Evolutionary conservation across 2,888 invertebrate genomes (phyloP), one percentile per base, ranked within the genome.

Genomic region (Acanthococcus lagerstroemiae): DNA sequence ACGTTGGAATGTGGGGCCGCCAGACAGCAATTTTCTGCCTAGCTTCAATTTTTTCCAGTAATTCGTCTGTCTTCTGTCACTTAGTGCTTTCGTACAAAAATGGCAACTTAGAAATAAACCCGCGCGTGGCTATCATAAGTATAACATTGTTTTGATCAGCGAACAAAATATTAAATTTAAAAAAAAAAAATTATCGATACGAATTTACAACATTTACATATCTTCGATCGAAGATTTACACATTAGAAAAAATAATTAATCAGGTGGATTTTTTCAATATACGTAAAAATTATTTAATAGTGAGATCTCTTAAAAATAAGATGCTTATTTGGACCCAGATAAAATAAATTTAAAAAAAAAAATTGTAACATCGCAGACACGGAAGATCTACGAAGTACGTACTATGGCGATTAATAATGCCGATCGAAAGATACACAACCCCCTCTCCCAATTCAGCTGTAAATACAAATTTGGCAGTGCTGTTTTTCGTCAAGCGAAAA

Each of bases 391-490:
- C n/a, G n/a, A n/a, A n/a, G n/a, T n/a, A n/a, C n/a, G n/a, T n/a
- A n/a, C n/a, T n/a, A n/a, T n/a, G n/a, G n/a, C n/a, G n/a, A n/a
- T n/a, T n/a, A n/a, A n/a, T n/a, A n/a, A n/a, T n/a, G n/a, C n/a
- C n/a, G n/a, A n/a, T n/a, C n/a, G n/a, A n/a, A n/a, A n/a, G n/a
- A n/a, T n/a, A n/a, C n/a, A n/a, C n/a, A n/a, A n/a, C n/a, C n/a
- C n/a, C n/a, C n/a, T n/a, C n/a, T n/a, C n/a, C n/a, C n/a, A n/a
- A n/a, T n/a, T n/a, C n/a, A n/a, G n/a, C n/a, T n/a, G n/a, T n/a
- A n/a, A n/a, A n/a, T n/a, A n/a, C n/a, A n/a, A n/a, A n/a, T n/a
- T 57, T 57, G 56, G 56, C 56, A 57, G 56, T 57, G 56, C 56
- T 57, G 15, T n/a, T n/a, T n/a, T n/a, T n/a, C n/a, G n/a, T n/a